phyloP scores from a whole-genome alignment of 2,113 vertebrate genomes.

The Gopherus evgoodei region DNA sequence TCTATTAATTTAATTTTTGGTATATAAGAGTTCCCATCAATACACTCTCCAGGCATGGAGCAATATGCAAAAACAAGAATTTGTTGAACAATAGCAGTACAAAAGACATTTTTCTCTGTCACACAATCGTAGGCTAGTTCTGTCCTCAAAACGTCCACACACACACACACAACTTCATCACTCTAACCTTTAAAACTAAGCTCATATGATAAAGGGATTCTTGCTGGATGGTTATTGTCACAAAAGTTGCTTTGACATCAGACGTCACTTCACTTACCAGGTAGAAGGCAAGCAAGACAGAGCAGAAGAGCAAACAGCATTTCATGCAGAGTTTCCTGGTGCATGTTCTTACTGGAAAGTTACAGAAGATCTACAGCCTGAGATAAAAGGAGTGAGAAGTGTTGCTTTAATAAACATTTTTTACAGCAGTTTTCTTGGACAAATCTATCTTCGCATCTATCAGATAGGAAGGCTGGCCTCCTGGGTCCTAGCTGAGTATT shows the following conservation, averaged over 20 bases:
- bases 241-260: background rate
- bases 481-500: background rate
- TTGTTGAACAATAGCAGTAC: background rate
- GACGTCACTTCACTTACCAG: background rate
- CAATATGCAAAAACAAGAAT: background rate
- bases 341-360: background rate
- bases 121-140: background rate
- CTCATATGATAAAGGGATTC: background rate
- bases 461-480: background rate
- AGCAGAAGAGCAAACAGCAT: background rate
- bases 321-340: background rate
- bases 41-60: background rate
- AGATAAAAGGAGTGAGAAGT: background rate
- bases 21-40: background rate
- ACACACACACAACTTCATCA: background rate
- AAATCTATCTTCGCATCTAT: background rate
- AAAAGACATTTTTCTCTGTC: background rate
- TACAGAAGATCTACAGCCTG: background rate
- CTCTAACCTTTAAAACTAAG: background rate
- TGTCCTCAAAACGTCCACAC: background rate
- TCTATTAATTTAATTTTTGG: background rate
- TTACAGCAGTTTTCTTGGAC: background rate
- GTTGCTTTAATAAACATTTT: background rate
- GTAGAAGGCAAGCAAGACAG: background rate
- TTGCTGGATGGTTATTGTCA: background rate